These are phyloP conservation scores for Ameiurus melas DNA, from an alignment of 2,113 vertebrate species.

Conservation along the genomic window DNA sequence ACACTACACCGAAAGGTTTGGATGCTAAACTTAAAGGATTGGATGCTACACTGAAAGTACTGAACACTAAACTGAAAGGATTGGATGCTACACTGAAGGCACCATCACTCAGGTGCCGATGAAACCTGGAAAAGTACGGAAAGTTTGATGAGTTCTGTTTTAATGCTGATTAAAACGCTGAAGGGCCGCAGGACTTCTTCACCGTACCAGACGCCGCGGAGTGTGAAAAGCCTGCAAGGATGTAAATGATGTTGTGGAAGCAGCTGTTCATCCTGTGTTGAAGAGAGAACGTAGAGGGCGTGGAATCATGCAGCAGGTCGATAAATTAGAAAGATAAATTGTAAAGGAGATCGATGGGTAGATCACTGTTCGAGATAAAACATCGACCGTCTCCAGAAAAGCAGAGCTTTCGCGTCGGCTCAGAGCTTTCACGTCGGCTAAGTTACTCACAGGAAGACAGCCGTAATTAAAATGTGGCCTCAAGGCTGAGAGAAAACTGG, in stretches of 20 bases:
- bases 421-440: neutral
- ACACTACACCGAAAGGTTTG: neutral
- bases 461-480: slow-evolving; percentile 3
- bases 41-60: neutral
- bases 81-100: neutral
- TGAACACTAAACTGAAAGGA: neutral
- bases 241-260: slow-evolving; percentile 36
- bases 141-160: neutral
- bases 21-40: neutral
- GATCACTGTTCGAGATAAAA: neutral
- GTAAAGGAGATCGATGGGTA: neutral
- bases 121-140: neutral
- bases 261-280: slow-evolving; percentile 16
- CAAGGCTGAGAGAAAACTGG: neutral
- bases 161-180: neutral
- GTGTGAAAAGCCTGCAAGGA: slow-evolving; percentile 12
- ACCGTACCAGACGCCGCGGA: neutral
- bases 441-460: neutral
- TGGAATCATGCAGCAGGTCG: neutral
- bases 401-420: neutral
- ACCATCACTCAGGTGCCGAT: neutral
- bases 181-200: neutral
- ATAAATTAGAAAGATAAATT: neutral
- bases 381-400: neutral
- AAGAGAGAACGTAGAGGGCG: neutral